Conservation (phyloP, 2,888 invertebrate species). For the Subacronicta megacephala region DNA sequence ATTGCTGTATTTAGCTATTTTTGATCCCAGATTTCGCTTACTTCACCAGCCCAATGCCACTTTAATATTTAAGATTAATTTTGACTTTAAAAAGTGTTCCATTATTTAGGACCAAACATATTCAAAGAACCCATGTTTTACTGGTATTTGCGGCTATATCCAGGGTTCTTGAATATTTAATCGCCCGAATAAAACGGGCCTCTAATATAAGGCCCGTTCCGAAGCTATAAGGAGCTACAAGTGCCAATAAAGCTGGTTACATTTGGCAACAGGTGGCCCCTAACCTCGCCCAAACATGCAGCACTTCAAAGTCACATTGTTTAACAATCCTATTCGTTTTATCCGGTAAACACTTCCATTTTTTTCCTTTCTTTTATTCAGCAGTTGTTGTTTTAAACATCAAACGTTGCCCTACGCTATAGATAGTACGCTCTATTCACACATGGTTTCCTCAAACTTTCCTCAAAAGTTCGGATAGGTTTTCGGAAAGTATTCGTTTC, state of each 20-base stretch:
- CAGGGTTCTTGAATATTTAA: conserved; percentile 29
- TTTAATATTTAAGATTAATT: no score
- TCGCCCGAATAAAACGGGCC: conserved; percentile 32
- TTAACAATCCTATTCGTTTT: conserved; percentile 29
- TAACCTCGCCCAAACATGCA: conserved; percentile 43
- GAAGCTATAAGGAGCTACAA: conserved; percentile 44
- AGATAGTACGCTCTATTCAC: background rate
- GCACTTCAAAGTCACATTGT: conserved; percentile 44
- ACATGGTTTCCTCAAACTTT: no score
- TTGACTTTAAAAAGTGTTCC: no score
- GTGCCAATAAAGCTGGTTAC: conserved; percentile 44
- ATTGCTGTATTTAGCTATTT: no score
- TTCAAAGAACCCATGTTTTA: no score
- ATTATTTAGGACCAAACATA: background rate
- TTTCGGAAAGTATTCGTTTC: background rate
- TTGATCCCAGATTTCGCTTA: no score
- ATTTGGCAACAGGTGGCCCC: conserved; percentile 52
- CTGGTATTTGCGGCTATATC: background rate
- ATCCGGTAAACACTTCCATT: conserved; percentile 21
- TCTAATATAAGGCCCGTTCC: conserved; percentile 9
- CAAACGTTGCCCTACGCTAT: background rate
- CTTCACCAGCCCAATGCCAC: no score
- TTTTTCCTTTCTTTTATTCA: conserved; percentile 6
- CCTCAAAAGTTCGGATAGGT: background rate
- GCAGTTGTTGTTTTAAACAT: conserved; percentile 4